Evolutionary conservation across 2,113 vertebrate species (phyloP), one percentile per base, ranked within the genome.

Genomic region (Pituophis catenifer): DNA sequence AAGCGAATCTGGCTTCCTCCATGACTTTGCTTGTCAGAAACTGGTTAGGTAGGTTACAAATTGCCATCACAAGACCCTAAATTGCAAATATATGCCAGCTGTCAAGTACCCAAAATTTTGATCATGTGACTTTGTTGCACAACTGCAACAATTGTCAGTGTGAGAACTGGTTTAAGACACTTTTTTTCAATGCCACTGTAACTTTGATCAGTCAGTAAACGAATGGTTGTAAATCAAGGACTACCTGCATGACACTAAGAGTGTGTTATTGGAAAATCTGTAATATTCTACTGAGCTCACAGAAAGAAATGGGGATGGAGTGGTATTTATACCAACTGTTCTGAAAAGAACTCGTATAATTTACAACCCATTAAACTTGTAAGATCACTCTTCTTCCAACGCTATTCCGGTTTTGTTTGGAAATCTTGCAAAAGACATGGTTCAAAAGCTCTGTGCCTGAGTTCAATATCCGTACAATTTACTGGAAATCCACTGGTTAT

Each of bases 401-500:
- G 4, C n/a, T 29, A 26, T 89, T 93, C 55, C 26, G 92, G 50
- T 90, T 12, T 62, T 92, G 91, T 59, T 44, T 92, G 1, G 0
- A 94, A 92, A 90, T 52, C 91, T 93, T 93, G 55, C 92, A 90
- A 57, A 94, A 5, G 17, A 87, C 92, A 94, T 93, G 7, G 19
- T 38, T 96, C 48, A 94, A 93, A 88, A 92, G 94, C 33, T 24
- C 57, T 96, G 94, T 93, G 89, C 94, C 92, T 55, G 88, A 96
- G 88, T 96, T 95, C 95, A 97, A 95, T 89, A 26, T 92, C 94
- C 57, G 59, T 62, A 62, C 89, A 89, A 90, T 93, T 97, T 97
- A 97, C 97, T 96, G 97, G 97, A 98, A 98, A 93, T 95, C 90
- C 94, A 53, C 93, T 96, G 96, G 96, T 90, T 87, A 90, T 2